These are phyloP conservation scores for Drosophila suzukii DNA, from an alignment of 1,140 invertebrate species.

Conservation along the genomic window DNA sequence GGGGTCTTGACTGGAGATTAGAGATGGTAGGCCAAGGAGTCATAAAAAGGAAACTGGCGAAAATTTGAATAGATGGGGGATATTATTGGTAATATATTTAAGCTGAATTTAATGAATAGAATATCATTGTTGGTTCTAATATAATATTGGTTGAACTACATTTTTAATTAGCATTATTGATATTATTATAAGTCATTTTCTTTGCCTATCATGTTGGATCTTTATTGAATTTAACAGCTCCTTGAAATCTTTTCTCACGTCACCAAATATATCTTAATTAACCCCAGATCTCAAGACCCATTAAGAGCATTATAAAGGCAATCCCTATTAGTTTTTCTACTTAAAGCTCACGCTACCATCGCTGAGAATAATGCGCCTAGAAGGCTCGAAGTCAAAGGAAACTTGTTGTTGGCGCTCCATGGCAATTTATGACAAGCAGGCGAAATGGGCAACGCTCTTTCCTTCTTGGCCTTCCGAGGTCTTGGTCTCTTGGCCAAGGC, in stretches of 20 bases:
- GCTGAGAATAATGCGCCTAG: slow-evolving; percentile 8
- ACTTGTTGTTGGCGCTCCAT: slow-evolving; percentile 63
- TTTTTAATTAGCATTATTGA: too few relatives aligned
- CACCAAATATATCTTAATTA: background rate
- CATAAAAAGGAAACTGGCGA: background rate
- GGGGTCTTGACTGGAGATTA: slow-evolving; percentile 15
- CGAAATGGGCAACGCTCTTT: slow-evolving; percentile 50
- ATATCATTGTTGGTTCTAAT: too few relatives aligned
- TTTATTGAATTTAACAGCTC: too few relatives aligned
- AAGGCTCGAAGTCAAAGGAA: slow-evolving; percentile 37
- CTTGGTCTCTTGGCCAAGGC: slow-evolving; percentile 36
- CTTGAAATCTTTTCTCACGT: too few relatives aligned
- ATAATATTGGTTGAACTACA: too few relatives aligned
- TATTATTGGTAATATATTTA: background rate
- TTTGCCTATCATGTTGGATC: too few relatives aligned
- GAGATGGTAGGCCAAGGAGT: slow-evolving; percentile 12
- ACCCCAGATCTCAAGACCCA: too few relatives aligned
- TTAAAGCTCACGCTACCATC: slow-evolving; percentile 21
- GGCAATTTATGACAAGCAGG: slow-evolving; percentile 80
- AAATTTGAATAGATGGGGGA: background rate
- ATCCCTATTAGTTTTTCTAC: background rate
- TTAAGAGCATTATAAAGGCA: background rate
- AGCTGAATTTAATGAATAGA: background rate
- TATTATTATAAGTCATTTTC: background rate
- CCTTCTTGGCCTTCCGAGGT: slow-evolving; percentile 29